Percentiles rank a stretch among this genome's conserved stretches.
phyloP scores from a whole-genome alignment of 2,797 vertebrate species.

The Cryptoblepharus egeriae region DNA sequence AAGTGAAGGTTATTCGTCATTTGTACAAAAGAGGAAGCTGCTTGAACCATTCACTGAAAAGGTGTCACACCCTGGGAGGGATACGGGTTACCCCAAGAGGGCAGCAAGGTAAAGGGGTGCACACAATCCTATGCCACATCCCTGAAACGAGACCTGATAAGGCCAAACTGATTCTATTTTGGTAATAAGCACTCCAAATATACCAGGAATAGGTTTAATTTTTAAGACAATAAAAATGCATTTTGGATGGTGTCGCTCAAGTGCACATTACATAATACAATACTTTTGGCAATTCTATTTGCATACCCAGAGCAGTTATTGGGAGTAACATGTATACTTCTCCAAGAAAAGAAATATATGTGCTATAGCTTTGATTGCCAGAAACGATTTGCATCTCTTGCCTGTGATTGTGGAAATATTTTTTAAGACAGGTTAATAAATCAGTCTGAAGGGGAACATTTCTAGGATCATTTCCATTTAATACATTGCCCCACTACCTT shows the following conservation, averaged over 20 bases:
- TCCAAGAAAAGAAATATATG: not conserved
- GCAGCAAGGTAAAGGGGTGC: too few species aligned
- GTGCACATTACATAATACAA: not conserved
- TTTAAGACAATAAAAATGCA: too few species aligned
- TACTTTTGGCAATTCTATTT: not conserved
- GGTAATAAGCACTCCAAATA: too few species aligned
- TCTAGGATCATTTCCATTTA: constrained; percentile 11
- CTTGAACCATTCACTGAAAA: too few species aligned
- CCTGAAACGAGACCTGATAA: too few species aligned
- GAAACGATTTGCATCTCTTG: not conserved
- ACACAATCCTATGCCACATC: too few species aligned
- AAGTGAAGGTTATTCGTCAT: too few species aligned
- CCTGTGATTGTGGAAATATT: not conserved
- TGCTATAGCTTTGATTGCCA: not conserved
- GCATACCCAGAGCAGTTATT: not conserved
- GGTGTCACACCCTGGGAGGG: too few species aligned
- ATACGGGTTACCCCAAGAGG: too few species aligned
- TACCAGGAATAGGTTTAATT: too few species aligned
- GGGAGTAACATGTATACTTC: not conserved
- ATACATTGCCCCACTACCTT: constrained; percentile 8
- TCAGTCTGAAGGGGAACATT: not conserved
- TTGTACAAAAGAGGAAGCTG: too few species aligned
- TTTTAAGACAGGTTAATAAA: not conserved
- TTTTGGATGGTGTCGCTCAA: not conserved
- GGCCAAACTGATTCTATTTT: too few species aligned